Evolutionary conservation across 2,888 invertebrate species (phyloP), one percentile per base, ranked within the genome.

Genomic region (Mamestra brassicae): DNA sequence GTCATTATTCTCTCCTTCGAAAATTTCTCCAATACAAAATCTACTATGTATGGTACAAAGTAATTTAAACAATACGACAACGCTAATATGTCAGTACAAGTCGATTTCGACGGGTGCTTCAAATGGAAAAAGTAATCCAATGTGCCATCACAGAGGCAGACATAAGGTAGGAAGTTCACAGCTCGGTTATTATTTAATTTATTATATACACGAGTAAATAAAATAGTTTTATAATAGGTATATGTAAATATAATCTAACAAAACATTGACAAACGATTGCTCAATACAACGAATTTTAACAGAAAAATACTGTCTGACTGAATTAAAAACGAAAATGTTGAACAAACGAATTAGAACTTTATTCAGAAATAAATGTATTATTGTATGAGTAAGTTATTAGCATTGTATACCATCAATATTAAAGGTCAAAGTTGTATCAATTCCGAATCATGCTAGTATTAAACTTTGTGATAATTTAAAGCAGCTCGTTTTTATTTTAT

Each of bases 81-180:
- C 66, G 64, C 73, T 81, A 80, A 79, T 71, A 74, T 64, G 38
- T 64, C 71, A 81, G 83, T 84, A 83, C 81, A 86, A 72, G 79
- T 83, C 78, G 70, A 68, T 26, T 60, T n/a, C 71, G 75, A 73
- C 78, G 76, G 67, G 65, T 85, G 74, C 78, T 78, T 74, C 73
- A 81, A 78, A 85, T 84, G 86, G 77, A 82, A 87, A 80, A 86
- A 85, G 83, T 87, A 87, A 87, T 91, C 90, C 88, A 80, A 94
- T 93, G 95, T 96, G 95, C 95, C 95, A 95, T 95, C 90, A 86
- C 83, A 92, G 89, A 91, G 95, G 95, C 95, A 93, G 91, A 91
- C 88, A 87, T 76, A 70, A 67, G 76, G 73, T 74, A 80, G 73
- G 64, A 76, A 65, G 72, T 67, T 79, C 86, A 86, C 85, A 87